Conservation (phyloP, 2,113 vertebrate species). For the Phoenicopterus ruber region DNA sequence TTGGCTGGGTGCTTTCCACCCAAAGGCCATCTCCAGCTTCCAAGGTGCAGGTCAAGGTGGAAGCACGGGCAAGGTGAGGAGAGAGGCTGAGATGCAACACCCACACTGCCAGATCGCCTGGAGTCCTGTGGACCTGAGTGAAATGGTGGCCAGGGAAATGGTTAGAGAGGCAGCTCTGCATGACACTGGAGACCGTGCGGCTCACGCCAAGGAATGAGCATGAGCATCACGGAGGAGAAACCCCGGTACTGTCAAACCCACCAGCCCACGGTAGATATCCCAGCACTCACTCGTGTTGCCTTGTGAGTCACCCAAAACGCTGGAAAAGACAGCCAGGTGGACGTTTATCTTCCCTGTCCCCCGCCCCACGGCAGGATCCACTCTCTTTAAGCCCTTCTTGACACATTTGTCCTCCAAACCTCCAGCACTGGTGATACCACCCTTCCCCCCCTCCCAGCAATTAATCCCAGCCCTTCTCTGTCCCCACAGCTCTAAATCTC, state of each 20-base stretch:
- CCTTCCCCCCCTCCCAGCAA: background rate
- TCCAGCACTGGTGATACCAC: background rate
- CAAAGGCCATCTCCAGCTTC: background rate
- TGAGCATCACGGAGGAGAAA: background rate
- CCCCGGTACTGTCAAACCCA: fast-evolving
- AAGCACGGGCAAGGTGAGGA: background rate
- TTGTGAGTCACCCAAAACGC: background rate
- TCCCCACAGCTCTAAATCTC: constrained; percentile 60
- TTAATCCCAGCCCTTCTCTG: constrained; percentile 54
- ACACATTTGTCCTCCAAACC: constrained; percentile 57
- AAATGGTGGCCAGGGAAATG: background rate
- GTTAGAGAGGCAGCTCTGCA: background rate
- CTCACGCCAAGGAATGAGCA: background rate
- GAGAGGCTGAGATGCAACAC: background rate
- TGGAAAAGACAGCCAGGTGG: background rate
- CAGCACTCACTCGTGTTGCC: fast-evolving
- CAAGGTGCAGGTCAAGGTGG: background rate
- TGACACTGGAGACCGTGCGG: fast-evolving
- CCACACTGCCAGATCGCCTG: fast-evolving
- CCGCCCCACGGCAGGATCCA: background rate
- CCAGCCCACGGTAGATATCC: background rate
- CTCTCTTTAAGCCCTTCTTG: constrained; percentile 33
- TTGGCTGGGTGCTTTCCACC: background rate
- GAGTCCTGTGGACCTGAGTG: background rate
- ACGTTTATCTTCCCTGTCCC: background rate